phyloP scores from a whole-genome alignment of 2,888 invertebrate genomes.

The Strigamia maritima region DNA sequence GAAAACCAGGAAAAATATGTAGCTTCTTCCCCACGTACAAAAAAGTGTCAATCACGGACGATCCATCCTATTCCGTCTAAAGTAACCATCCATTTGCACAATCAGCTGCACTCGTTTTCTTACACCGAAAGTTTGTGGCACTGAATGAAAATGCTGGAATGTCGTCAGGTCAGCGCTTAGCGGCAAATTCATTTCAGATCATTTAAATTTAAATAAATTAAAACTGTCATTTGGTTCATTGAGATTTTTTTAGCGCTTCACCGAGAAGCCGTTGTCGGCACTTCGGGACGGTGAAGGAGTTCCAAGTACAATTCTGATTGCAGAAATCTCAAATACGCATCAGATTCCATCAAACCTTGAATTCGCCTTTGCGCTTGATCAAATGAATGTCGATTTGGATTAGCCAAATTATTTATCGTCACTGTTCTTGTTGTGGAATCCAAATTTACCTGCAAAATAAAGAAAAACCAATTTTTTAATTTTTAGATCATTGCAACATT shows the following conservation, averaged over 20 bases:
- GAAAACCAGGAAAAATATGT: background rate
- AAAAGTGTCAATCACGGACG: background rate
- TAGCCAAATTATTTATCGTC: conserved; percentile 51
- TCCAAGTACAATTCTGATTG: conserved; percentile 57
- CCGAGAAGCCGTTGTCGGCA: conserved; percentile 39
- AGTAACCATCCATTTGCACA: background rate
- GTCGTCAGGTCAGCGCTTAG: background rate
- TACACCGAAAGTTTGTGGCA: background rate
- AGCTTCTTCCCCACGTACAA: background rate
- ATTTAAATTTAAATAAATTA: conserved; percentile 19
- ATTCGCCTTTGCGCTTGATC: conserved; percentile 58
- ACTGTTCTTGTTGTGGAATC: conserved; percentile 57
- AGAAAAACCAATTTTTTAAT: background rate
- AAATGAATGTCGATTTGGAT: conserved; percentile 55
- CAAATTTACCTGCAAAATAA: conserved; percentile 54
- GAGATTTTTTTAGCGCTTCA: background rate
- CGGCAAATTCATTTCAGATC: background rate
- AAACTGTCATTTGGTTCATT: background rate
- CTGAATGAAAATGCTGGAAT: conserved; percentile 25
- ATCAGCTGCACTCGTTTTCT: background rate
- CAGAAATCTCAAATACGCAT: conserved; percentile 59
- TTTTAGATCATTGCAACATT: background rate
- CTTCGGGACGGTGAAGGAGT: conserved; percentile 50
- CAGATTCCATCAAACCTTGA: conserved; percentile 58
- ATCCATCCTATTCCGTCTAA: background rate